Base-by-base conservation (phyloP, 2,888 invertebrate genomes). In the Tenthredo scrophulariae region DNA sequence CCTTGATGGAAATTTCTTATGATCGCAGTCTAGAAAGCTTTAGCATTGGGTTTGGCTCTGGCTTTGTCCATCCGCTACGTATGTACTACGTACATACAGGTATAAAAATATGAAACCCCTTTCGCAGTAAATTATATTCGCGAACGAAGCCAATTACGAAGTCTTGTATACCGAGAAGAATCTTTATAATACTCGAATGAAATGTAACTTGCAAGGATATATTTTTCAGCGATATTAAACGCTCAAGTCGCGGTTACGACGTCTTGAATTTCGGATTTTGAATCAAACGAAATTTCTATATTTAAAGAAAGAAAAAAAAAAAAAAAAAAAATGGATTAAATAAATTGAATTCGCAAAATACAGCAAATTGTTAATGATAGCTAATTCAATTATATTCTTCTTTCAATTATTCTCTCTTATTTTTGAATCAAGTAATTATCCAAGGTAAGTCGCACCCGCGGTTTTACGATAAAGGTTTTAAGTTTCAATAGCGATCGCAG, bases 201-300 rank as follows among this genome's bases (percentile, higher is more conserved):
- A 70, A 70, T 29, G 70, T 37, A 70, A 70, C 70, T 70, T 70
- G 70, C 10, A n/a, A 37, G 70, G n/a, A 70, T 70, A 18, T 33
- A 37, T 70, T 70, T n/a, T 70, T 29, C 29, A 37, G 7, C 29
- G 70, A 70, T 84, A 86, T 85, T 85, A 80, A 84, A 79, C 83
- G 54, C 50, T 43, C 15, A 62, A 62, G 26, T 3, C 62, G 62
- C 26, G 22, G 26, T 62, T 26, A 62, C 10, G 62, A 62, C 62
- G 22, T 62, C 10, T 62, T 62, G 1, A 62, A 62, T 62, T 13
- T 26, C 62, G 26, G 2, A 10, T 9, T 22, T 62, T 3, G 2
- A 62, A 62, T 62, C 10, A 9, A 62, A 62, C 26, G 2, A 62
- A 62, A 3, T 62, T 62, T 54, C 54, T n/a, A n/a, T n/a, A 6